Evolutionary conservation across 2,888 invertebrate genomes (phyloP), one percentile per base, ranked within the genome.

Genomic region (Cryptophagus acutangulus): DNA sequence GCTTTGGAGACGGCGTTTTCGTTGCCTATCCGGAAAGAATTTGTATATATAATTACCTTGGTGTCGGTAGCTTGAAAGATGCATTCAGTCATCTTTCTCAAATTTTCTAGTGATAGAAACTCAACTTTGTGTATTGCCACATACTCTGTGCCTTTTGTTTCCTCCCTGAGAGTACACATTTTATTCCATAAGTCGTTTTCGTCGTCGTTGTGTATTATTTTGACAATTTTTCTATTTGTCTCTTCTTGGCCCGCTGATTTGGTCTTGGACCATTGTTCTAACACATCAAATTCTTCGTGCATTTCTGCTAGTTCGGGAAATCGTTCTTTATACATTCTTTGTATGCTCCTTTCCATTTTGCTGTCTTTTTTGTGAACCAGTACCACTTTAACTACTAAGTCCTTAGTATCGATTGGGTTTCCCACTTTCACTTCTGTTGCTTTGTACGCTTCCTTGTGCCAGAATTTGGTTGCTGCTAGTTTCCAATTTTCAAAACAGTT

Each of bases 11-110:
- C 20, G 9, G 20, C 9, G 5, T 20, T 20, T 6, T 9, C 9
- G 12, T 28, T 28, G 4, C 28, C 4, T 28, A 5, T 28, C 5
- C 4, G 4, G 10, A 28, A 5, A 5, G 8, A 12, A 4, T 28
- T 28, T 28, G 28, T 28, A 28, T 28, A 28, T 28, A 28, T 28
- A 6, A 28, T 13, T 12, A 28, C 28, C 12, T 28, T 28, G 10
- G 28, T 28, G 28, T 28, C 13, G 8, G 28, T 28, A 10, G 5
- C 28, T 6, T n/a, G 28, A 13, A 28, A 28, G 8, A 28, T 28
- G 28, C 28, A 28, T 12, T 28, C 28, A 6, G 13, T 12, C 28
- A 28, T 28, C n/a, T 8, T 6, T 20, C 24, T 20, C 6, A 20
- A n/a, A 20, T 20, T 6, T 20, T 20, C n/a, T 8, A 20, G 24